Evolutionary conservation across 2,113 vertebrate genomes (phyloP).

Genomic region (Oncorhynchus masou): DNA sequence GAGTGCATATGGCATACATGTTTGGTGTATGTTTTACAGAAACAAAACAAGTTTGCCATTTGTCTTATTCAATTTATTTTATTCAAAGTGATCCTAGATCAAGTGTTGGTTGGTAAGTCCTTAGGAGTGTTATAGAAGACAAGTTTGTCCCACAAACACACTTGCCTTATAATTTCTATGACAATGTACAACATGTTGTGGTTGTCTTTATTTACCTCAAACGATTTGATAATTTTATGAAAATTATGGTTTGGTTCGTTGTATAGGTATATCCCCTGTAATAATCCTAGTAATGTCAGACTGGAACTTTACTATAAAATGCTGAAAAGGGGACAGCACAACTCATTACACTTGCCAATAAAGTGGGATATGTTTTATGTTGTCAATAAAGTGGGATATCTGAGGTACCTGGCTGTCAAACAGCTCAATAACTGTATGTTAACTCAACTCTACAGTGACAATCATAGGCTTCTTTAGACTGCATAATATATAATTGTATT

Average conservation of each 20-base stretch:
- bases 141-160: slow-evolving; percentile 33
- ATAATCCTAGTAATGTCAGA: neutral
- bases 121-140: slow-evolving; percentile 4
- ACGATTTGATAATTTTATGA: neutral
- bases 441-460: slow-evolving; percentile 62
- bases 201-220: slow-evolving; percentile 14
- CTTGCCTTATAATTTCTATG: slow-evolving; percentile 28
- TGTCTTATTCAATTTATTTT: neutral
- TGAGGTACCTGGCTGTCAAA: slow-evolving; percentile 60
- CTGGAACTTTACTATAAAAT: neutral
- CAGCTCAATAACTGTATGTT: slow-evolving; percentile 55
- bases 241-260: slow-evolving; percentile 5
- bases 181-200: neutral
- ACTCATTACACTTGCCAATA: slow-evolving; percentile 23
- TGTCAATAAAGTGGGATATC: slow-evolving; percentile 17
- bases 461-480: slow-evolving; percentile 55
- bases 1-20: neutral
- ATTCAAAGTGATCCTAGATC: neutral
- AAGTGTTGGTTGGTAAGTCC: neutral
- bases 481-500: slow-evolving; percentile 25
- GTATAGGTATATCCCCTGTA: neutral
- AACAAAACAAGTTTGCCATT: slow-evolving; percentile 4
- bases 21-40: neutral
- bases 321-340: slow-evolving; percentile 35
- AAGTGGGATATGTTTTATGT: slow-evolving; percentile 26